Evolutionary conservation across 2,113 vertebrate genomes (phyloP).

Genomic region (Poecilia latipinna): DNA sequence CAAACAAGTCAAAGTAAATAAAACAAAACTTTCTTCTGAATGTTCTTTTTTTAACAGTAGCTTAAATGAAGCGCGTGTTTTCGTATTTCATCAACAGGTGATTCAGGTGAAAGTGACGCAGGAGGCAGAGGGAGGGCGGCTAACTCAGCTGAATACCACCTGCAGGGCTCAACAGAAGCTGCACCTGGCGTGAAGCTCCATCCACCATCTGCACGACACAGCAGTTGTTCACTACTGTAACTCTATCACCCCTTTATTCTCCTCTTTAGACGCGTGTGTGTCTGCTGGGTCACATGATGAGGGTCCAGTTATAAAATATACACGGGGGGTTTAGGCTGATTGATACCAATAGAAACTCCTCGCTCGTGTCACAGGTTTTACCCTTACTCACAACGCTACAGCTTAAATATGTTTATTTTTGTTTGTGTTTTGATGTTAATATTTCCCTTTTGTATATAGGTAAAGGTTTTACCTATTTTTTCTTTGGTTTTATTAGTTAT

Average conservation of each 20-base stretch:
- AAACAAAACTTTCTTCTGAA: not conserved
- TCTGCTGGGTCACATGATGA: slow-evolving; percentile 5
- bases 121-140: not conserved
- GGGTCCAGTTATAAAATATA: slow-evolving; percentile 1
- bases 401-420: not conserved
- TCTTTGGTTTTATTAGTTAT: not conserved
- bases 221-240: slow-evolving; percentile 56
- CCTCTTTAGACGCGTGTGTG: slow-evolving; percentile 2
- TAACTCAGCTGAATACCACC: slow-evolving; percentile 17
- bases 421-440: not conserved
- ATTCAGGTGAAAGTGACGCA: not conserved
- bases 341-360: not conserved
- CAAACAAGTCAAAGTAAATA: not conserved
- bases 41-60: not conserved
- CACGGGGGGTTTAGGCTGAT: not conserved
- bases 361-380: not conserved
- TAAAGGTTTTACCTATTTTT: not conserved
- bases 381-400: not conserved
- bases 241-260: slow-evolving; percentile 26
- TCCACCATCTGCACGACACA: slow-evolving; percentile 56
- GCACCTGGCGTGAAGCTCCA: slow-evolving; percentile 44
- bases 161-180: slow-evolving; percentile 30
- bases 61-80: not conserved
- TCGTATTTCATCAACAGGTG: slow-evolving; percentile 13
- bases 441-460: not conserved